A percentile compares a stretch with the other conserved stretches of the same genome.
Evolutionary conservation across 2,113 vertebrate species (phyloP).

Genomic region (Panurus biarmicus): DNA sequence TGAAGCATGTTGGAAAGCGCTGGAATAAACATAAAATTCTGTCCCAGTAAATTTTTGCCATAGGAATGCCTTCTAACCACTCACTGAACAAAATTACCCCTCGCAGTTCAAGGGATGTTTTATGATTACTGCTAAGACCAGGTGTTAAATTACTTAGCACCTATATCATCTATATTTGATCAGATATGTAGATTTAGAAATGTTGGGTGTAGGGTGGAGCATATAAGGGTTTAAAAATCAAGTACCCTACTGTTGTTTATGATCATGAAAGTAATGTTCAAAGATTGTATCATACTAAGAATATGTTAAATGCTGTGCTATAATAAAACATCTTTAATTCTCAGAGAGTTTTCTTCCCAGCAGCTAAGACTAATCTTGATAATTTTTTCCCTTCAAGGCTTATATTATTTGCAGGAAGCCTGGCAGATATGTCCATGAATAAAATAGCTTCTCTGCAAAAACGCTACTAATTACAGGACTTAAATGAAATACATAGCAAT

Average conservation of each 20-base stretch:
- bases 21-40: neutral
- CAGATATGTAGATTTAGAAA: neutral
- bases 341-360: neutral
- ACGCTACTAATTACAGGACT: neutral
- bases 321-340: neutral
- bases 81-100: neutral
- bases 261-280: neutral
- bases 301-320: neutral
- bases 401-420: neutral
- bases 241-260: neutral
- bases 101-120: neutral
- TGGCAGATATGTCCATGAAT: neutral
- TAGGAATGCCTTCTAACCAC: neutral
- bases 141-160: neutral
- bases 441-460: neutral
- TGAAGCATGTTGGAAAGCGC: neutral
- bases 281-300: neutral
- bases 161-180: neutral
- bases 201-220: neutral
- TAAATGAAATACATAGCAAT: neutral
- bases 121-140: neutral
- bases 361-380: neutral
- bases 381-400: neutral
- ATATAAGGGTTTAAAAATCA: neutral
- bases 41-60: neutral